Conservation (phyloP, 2,113 vertebrate genomes). For the Glaucomys volans region DNA sequence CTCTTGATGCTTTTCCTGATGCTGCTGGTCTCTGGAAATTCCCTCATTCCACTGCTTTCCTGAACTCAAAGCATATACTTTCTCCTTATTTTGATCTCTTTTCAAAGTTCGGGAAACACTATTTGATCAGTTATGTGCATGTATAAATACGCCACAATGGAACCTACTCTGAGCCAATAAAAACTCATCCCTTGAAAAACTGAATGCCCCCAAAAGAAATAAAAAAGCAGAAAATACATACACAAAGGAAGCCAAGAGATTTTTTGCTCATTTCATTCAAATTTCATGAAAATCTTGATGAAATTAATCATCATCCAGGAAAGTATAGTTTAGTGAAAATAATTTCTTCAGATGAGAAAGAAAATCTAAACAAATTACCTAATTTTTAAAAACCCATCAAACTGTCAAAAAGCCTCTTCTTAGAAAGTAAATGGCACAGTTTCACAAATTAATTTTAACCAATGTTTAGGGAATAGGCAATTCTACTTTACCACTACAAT, state of each 20-base stretch:
- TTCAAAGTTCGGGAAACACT: not conserved
- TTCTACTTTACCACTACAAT: not conserved
- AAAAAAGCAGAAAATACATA: too few relatives aligned
- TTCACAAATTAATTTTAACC: not conserved
- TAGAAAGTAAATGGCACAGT: not conserved
- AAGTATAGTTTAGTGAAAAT: not conserved
- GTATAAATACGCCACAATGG: too few relatives aligned
- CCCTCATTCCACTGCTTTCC: not conserved
- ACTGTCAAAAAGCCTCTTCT: not conserved
- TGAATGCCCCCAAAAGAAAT: too few relatives aligned
- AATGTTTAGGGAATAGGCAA: not conserved
- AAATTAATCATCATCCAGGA: not conserved
- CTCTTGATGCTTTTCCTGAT: too few relatives aligned
- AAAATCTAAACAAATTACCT: not conserved
- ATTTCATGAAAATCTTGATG: not conserved
- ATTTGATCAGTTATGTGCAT: too few relatives aligned
- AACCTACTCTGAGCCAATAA: too few relatives aligned
- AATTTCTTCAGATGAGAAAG: not conserved
- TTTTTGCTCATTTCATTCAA: not conserved
- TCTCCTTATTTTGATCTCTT: not conserved
- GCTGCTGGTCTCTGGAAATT: too few relatives aligned
- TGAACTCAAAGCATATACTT: not conserved
- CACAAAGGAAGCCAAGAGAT: too few relatives aligned
- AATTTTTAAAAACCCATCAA: not conserved
- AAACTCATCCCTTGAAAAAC: too few relatives aligned